These are phyloP conservation scores for Stenodera caucasica DNA, from an alignment of 2,888 invertebrate species.

Conservation along the genomic window DNA sequence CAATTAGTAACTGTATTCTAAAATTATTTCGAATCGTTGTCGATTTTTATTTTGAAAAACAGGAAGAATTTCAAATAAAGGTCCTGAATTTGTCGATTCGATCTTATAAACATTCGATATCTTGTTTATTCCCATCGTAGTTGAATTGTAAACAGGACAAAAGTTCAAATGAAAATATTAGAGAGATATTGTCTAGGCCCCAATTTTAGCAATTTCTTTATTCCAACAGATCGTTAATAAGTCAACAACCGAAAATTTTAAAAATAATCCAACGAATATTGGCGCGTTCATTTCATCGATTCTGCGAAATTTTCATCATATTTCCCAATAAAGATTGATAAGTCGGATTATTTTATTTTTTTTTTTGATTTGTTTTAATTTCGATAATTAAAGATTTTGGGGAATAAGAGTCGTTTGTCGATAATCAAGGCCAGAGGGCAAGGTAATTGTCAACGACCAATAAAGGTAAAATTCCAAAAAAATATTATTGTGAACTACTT, in stretches of 20 bases:
- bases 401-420: background rate
- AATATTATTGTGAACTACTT: slow-evolving; percentile 5
- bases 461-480: slow-evolving; percentile 2
- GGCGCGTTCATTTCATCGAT: background rate
- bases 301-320: background rate
- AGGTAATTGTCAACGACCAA: background rate
- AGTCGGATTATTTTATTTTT: no score
- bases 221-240: background rate
- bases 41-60: background rate
- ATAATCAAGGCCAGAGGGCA: background rate
- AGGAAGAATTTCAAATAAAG: background rate
- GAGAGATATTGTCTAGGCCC: background rate
- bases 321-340: background rate
- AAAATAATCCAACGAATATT: no score
- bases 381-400: no score
- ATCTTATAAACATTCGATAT: slow-evolving; percentile 14
- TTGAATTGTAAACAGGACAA: slow-evolving; percentile 18
- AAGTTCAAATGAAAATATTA: slow-evolving; percentile 15
- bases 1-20: no score
- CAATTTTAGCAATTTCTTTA: no score
- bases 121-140: slow-evolving; percentile 19
- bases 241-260: background rate
- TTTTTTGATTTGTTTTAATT: no score
- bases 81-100: background rate
- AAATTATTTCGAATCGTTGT: no score